Percentiles rank a stretch among this genome's conserved stretches.
These are phyloP conservation scores for Orchestia grillus DNA, from an alignment of 1,140 invertebrate genomes.

Conservation along the genomic window DNA sequence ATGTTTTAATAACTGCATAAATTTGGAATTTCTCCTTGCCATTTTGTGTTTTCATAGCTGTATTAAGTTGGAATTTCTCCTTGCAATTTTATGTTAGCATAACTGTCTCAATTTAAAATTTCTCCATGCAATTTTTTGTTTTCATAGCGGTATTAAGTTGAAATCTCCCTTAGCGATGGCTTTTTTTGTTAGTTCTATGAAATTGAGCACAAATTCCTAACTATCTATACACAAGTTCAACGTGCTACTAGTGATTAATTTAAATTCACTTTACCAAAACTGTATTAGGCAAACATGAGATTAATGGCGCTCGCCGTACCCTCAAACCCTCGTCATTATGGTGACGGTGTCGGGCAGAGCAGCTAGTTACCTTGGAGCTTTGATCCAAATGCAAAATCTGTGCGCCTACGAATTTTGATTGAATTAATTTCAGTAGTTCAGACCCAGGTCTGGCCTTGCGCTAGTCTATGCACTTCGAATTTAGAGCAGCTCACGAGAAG, in stretches of 20 bases:
- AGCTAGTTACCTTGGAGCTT: neutral
- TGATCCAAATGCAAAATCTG: slow-evolving; percentile 1
- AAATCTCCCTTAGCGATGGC: too few species aligned
- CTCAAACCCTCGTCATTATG: neutral
- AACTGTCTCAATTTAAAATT: too few species aligned
- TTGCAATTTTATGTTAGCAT: too few species aligned
- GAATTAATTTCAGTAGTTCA: neutral
- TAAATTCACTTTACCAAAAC: neutral
- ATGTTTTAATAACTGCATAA: too few species aligned
- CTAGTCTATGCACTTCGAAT: neutral
- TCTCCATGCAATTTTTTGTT: too few species aligned
- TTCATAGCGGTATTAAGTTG: too few species aligned
- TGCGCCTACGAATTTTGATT: neutral
- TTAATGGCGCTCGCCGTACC: neutral
- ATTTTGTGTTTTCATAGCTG: too few species aligned
- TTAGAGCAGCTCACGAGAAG: neutral
- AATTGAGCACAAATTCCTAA: neutral
- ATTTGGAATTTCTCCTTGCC: too few species aligned
- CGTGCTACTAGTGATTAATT: neutral
- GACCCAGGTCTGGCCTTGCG: neutral
- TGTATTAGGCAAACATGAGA: neutral
- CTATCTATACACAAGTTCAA: neutral
- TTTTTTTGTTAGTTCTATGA: too few species aligned
- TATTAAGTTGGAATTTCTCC: too few species aligned
- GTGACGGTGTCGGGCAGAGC: neutral